These are phyloP conservation scores for Anorthoa munda DNA, from an alignment of 2,888 invertebrate genomes.

Conservation along the genomic window DNA sequence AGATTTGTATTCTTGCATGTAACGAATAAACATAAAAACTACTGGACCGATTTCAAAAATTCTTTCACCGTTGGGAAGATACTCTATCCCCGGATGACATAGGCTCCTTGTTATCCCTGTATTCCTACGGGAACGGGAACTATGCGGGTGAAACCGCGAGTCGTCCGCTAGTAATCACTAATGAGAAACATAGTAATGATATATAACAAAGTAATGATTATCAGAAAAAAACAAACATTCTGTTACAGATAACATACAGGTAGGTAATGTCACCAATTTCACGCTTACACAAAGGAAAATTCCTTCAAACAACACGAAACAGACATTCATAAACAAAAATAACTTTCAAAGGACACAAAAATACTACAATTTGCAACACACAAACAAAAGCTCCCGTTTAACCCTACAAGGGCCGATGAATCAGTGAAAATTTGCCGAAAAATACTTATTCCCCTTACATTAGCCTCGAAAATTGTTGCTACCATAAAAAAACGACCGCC, in stretches of 20 bases:
- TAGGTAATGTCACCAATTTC: slow-evolving; percentile 28
- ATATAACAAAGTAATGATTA: neutral
- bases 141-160: no score
- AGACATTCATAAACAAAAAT: slow-evolving; percentile 45
- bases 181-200: no score
- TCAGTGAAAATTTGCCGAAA: slow-evolving; percentile 74
- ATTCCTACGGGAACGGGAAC: no score
- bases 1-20: no score
- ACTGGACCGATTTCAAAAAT: no score
- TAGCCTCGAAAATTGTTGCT: slow-evolving; percentile 83
- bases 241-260: neutral
- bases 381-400: slow-evolving; percentile 50
- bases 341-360: slow-evolving; percentile 44
- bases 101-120: no score
- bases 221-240: neutral
- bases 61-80: no score
- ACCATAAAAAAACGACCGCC: slow-evolving; percentile 83
- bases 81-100: no score
- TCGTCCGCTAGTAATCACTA: no score
- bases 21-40: no score
- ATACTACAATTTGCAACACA: slow-evolving; percentile 47
- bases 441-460: slow-evolving; percentile 79
- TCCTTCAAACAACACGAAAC: slow-evolving; percentile 32
- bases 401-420: slow-evolving; percentile 64
- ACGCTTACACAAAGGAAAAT: slow-evolving; percentile 1